Base-by-base conservation (phyloP, 2,113 vertebrate species). In the Motacilla tschutschensis region DNA sequence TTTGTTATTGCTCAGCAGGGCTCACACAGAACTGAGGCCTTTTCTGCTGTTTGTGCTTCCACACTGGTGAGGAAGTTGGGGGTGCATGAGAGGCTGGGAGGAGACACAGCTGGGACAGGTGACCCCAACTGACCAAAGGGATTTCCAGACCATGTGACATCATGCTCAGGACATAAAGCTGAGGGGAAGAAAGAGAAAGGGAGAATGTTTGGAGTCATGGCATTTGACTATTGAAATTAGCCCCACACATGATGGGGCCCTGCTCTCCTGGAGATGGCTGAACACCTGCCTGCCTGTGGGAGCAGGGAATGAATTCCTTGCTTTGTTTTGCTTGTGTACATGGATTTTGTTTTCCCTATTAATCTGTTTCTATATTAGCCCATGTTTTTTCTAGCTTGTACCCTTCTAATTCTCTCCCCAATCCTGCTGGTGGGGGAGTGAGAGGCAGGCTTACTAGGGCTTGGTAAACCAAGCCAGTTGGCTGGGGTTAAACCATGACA, bases 191-290 rank as follows among this genome's bases (percentile, higher is more conserved):
- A 54, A 2, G 54, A 33, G 40, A 3, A 69, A 76, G 3, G 12
- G 12, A 9, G 6, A 26, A 16, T 0, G 2, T 51, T 44, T 66
- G n/a, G 9, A 44, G 33, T 25, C 0, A 33, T 40, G 24, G 9
- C 0, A 0, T 54, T 31, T 62, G 19, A 31, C 47, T 47, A 0
- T 0, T 2, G 10, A 47, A 40, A 6, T 4, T 16, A 20, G 24
- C 0, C 0, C 3, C 47, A 14, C 3, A 1, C 9, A 2, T 14
- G 14, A 21, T 21, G 29, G 16, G 17, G 7, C 25, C 2, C 31
- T 55, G 21, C 11, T 55, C 6, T 55, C 26, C 31, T 48, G 41
- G 21, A 55, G 26, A 17, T 20, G 21, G 29, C 26, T 22, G 35
- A 63, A 48, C 50, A 70, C 26, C 11, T 63, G 35, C 17, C 40